Percentiles rank a stretch among this genome's conserved stretches.
These are phyloP conservation scores for Lophotriccus pileatus DNA, from an alignment of 2,797 vertebrate species.

Conservation along the genomic window DNA sequence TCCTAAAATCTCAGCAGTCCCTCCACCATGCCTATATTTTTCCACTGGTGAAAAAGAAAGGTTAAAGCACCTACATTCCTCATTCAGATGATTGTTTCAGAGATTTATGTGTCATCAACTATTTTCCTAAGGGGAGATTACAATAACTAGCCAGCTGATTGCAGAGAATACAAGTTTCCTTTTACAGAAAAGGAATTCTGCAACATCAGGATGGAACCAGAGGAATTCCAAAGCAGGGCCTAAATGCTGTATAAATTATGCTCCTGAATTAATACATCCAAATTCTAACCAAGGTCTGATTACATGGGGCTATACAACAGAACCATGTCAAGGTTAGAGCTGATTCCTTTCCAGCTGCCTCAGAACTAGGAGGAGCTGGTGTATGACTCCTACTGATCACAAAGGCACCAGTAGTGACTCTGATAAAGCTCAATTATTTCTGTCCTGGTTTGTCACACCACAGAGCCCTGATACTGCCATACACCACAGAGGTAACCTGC, in stretches of 20 bases:
- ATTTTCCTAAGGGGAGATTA: background rate
- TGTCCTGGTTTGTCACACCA: background rate
- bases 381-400: background rate
- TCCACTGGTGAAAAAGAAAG: background rate
- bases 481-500: background rate
- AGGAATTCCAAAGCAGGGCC: background rate
- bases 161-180: background rate
- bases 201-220: background rate
- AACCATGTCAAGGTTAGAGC: background rate
- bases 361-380: background rate
- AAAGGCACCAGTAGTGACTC: background rate
- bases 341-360: background rate
- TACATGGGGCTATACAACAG: background rate
- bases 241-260: background rate
- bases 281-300: background rate
- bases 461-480: background rate
- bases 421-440: background rate
- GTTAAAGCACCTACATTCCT: background rate
- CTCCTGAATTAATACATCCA: background rate
- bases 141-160: background rate
- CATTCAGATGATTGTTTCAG: background rate
- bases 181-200: background rate
- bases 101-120: background rate
- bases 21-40: background rate
- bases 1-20: background rate